Evolutionary conservation across 2,888 invertebrate species (phyloP), one percentile per base, ranked within the genome.

Genomic region (Ennomos quercinarius): DNA sequence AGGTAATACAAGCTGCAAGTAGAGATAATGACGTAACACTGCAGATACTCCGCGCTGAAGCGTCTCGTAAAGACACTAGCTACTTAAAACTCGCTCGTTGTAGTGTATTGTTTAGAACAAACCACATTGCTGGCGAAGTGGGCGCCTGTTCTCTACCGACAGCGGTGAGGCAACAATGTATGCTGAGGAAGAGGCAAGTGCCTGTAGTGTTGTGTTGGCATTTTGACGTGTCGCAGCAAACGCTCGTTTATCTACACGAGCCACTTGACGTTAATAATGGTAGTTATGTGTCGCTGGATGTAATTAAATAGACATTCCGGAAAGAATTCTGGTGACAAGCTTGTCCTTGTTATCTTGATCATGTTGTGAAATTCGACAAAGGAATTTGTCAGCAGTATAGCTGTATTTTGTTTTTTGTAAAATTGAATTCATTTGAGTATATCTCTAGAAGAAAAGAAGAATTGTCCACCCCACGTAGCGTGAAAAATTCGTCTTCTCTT

Each of bases 191-290:
- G 49, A 52, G 40, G 61, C 63, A 55, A 59, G 66, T 57, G 69
- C 35, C 36, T 27, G 35, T 50, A 41, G 49, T 57, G 45, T 68
- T 47, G 50, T 53, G 53, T 50, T 47, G 61, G 56, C 68, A 55
- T 55, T 61, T 52, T 67, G 49, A 50, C 57, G 64, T 46, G 66
- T 41, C 61, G 56, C 62, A 69, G 70, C 68, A 74, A 73, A 71
- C 68, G 64, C 68, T 63, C 72, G 71, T 78, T 77, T 77, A 77
- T 75, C 72, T 75, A 67, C 72, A 73, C 67, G 77, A 74, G 74
- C 72, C 76, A 69, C 73, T 80, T 73, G 77, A 75, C 74, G 77
- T 77, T 81, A 77, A 77, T 79, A 80, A 81, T 76, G 71, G 74
- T 70, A 67, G 78, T 73, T 73, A 76, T 72, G 77, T 78, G 77